Evolutionary conservation across 2,888 invertebrate genomes (phyloP).

Genomic region (Venustoraphidia nigricollis): DNA sequence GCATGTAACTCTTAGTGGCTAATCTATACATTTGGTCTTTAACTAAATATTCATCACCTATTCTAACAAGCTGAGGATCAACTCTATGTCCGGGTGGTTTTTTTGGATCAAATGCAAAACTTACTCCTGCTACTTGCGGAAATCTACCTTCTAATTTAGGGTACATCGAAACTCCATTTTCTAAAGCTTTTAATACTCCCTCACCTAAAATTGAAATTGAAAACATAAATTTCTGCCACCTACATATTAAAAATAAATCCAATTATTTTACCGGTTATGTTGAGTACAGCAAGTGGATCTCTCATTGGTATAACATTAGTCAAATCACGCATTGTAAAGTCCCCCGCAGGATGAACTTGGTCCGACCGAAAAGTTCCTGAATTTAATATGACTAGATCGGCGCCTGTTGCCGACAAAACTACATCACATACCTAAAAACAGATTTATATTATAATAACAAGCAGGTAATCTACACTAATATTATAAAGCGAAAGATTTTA

Average conservation of each 20-base stretch:
- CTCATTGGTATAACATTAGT: conserved; percentile 73
- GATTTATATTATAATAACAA: background rate
- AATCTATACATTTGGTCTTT: conserved; percentile 55
- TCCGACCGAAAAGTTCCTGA: conserved; percentile 77
- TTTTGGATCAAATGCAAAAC: conserved; percentile 59
- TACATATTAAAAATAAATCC: background rate
- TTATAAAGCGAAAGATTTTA: too few species aligned
- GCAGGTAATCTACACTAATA: too few species aligned
- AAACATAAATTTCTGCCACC: background rate
- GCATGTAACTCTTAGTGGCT: conserved; percentile 69
- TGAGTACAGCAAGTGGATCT: conserved; percentile 65
- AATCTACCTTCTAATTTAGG: conserved; percentile 80
- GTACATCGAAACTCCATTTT: conserved; percentile 74
- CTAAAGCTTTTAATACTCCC: conserved; percentile 52
- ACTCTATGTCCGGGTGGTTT: conserved; percentile 54
- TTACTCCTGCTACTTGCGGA: conserved; percentile 68
- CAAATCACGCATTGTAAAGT: conserved; percentile 71
- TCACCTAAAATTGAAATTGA: conserved; percentile 30
- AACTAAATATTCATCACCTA: conserved; percentile 74
- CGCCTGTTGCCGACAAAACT: conserved; percentile 68
- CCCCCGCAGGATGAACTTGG: conserved; percentile 66
- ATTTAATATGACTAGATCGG: conserved; percentile 73
- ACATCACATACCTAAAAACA: conserved; percentile 48
- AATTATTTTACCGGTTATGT: conserved; percentile 40
- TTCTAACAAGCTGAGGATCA: conserved; percentile 53